Conservation (phyloP, 2,113 vertebrate species). For the Gadus macrocephalus region DNA sequence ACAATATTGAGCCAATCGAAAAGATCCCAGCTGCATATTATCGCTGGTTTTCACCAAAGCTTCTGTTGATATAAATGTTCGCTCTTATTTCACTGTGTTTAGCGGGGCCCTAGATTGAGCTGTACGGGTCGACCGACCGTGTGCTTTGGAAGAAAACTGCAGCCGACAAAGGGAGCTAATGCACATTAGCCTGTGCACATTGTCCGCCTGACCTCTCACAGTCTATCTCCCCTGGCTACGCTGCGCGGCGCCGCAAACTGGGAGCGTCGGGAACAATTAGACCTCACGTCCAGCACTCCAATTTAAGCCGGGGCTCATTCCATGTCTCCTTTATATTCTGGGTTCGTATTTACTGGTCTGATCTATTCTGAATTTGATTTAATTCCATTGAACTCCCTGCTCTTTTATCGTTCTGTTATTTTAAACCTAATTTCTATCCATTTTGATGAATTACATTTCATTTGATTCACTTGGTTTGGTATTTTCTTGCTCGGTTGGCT, state of each 20-base stretch:
- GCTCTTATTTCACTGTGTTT: slow-evolving; percentile 47
- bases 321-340: neutral
- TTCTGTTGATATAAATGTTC: slow-evolving; percentile 56
- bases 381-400: neutral
- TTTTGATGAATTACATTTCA: too few species aligned
- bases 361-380: neutral
- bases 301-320: too few species aligned
- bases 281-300: slow-evolving; percentile 4
- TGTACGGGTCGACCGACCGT: slow-evolving; percentile 14
- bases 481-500: too few species aligned
- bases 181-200: slow-evolving; percentile 34
- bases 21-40: slow-evolving; percentile 59
- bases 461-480: too few species aligned
- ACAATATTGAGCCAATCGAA: slow-evolving; percentile 56
- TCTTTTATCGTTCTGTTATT: neutral
- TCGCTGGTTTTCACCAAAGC: slow-evolving; percentile 51
- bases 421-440: too few species aligned
- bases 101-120: slow-evolving; percentile 29
- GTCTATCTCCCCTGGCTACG: slow-evolving; percentile 15
- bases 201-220: slow-evolving; percentile 42
- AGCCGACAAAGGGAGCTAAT: slow-evolving; percentile 44
- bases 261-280: slow-evolving; percentile 11
- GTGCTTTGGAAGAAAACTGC: slow-evolving; percentile 33
- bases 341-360: neutral
- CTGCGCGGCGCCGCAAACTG: slow-evolving; percentile 13